Base-by-base conservation (phyloP, 2,113 vertebrate genomes). In the Platichthys flesus region DNA sequence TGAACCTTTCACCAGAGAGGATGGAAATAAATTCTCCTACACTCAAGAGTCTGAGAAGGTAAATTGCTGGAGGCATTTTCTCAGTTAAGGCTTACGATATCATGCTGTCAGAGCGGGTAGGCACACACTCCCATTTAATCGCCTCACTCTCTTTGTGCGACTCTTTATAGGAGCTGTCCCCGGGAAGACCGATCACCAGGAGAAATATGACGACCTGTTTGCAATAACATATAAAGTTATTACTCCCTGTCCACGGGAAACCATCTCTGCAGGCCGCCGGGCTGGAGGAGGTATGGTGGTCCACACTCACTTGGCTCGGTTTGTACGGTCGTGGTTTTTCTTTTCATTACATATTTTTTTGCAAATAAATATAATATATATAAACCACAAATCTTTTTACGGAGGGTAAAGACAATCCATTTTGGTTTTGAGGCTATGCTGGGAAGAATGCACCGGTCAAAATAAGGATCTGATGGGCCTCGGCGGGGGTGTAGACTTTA, bases 31-130 rank as follows among this genome's bases (percentile, higher is more conserved):
- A 74, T 42, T 76, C 78, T 61, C 55, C 13, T 80, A 71, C 67
- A 59, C 67, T 65, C 67, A 16, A 16, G 75, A 0, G 1, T 62
- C 63, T 16, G 75, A 0, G 1, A 74, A 81, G 84, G 79, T 74
- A 85, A 76, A 82, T 62, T 58, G 79, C 84, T 78, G 1, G 47
- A 72, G 71, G 85, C 65, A 0, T 85, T 82, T 74, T 59, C 71
- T 57, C 73, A 71, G 76, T 77, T 79, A 74, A 64, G 79, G 74
- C 78, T 88, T 85, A 85, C 85, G 78, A 79, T 92, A 88, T 83
- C 88, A 85, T 78, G 82, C 86, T 81, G 88, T 82, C 85, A 81
- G 61, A 77, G 79, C 58, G 80, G 81, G 66, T 35, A 82, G 81
- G 67, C 67, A 65, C 76, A 68, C 47, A 68, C 78, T 87, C 45